Evolutionary conservation across 2,888 invertebrate genomes (phyloP).

Genomic region (Rotaria sp.): DNA sequence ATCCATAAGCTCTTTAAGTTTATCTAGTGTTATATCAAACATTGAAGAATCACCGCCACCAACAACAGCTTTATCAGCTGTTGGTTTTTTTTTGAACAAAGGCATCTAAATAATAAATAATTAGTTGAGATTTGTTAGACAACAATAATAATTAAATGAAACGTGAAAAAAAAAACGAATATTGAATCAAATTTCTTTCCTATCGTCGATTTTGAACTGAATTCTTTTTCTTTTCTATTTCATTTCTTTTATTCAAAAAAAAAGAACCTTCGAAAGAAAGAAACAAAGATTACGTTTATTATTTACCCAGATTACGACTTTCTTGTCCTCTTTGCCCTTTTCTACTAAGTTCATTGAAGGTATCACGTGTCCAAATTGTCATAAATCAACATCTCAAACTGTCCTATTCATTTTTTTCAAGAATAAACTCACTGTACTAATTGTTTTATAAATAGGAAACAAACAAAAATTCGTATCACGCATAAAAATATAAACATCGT

Average conservation of each 20-base stretch:
- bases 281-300: not conserved
- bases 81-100: not conserved
- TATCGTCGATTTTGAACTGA: not conserved
- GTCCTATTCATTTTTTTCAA: not conserved
- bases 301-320: not conserved
- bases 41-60: not conserved
- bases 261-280: not conserved
- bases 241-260: not conserved
- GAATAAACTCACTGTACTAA: not conserved
- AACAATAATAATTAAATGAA: no score
- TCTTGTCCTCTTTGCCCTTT: not conserved
- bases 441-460: not conserved
- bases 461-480: not conserved
- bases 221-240: not conserved
- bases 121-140: no score
- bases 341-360: not conserved
- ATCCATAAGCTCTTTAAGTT: slow-evolving; percentile 33
- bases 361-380: not conserved
- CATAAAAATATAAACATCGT: no score
- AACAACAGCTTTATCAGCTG: not conserved
- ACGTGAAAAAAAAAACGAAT: no score
- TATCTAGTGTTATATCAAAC: not conserved
- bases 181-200: not conserved
- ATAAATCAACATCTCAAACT: not conserved
- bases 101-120: not conserved